Evolutionary conservation across 2,113 vertebrate genomes (phyloP).

Genomic region (Tychaedon coryphoeus): DNA sequence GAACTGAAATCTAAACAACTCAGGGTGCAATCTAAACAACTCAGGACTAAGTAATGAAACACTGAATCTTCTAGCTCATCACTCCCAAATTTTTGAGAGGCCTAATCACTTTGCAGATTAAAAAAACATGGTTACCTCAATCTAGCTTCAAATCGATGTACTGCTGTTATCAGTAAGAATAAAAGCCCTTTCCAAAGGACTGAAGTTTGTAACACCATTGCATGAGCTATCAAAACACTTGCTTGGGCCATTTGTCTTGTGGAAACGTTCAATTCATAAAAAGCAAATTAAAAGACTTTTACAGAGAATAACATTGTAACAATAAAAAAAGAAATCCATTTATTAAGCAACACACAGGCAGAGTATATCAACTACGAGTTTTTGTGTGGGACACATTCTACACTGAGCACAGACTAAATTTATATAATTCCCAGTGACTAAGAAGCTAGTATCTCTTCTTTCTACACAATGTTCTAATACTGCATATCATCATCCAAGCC

Average conservation of each 20-base stretch:
- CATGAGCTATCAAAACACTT: background rate
- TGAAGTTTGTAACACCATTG: background rate
- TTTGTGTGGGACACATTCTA: background rate
- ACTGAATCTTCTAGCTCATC: background rate
- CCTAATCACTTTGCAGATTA: background rate
- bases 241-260: background rate
- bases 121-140: background rate
- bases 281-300: background rate
- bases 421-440: background rate
- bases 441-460: background rate
- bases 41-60: background rate
- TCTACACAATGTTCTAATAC: conserved; percentile 1
- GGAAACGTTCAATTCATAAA: background rate
- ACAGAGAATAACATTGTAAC: background rate
- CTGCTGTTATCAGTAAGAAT: background rate
- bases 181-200: background rate
- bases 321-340: background rate
- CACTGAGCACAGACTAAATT: background rate
- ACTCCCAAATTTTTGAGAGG: background rate
- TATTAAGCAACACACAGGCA: background rate
- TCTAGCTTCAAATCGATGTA: background rate
- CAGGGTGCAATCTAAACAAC: background rate
- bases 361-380: background rate
- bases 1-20: background rate
- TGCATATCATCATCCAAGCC: background rate